Percentiles rank a stretch among this genome's conserved stretches.
phyloP scores from a whole-genome alignment of 2,888 invertebrate genomes.

The Tetragonisca angustula region DNA sequence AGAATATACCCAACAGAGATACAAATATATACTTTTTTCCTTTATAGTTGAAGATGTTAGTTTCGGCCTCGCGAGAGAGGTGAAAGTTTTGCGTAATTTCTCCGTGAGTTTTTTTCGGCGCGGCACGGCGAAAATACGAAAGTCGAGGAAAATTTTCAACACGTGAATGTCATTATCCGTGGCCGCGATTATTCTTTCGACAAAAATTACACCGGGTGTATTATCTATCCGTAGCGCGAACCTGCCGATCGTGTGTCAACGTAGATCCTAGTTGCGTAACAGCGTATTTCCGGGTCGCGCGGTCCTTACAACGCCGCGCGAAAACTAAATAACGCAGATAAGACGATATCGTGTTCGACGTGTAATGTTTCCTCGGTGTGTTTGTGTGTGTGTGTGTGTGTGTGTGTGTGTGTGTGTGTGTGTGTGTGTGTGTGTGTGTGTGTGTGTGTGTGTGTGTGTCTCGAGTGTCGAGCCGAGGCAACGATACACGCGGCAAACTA shows the following conservation, averaged over 20 bases:
- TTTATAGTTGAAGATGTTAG: no score
- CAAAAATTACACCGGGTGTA: not conserved
- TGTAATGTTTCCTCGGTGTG: slow-evolving; percentile 52
- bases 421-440: slow-evolving; percentile 10
- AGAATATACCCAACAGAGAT: no score
- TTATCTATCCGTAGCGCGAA: slow-evolving; percentile 5
- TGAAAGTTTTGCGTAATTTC: no score
- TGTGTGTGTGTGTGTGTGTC: slow-evolving; percentile 34
- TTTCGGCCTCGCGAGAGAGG: no score
- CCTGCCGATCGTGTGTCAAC: slow-evolving; percentile 35
- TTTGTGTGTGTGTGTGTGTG: no score
- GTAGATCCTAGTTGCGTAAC: slow-evolving; percentile 48
- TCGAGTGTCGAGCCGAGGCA: slow-evolving; percentile 37
- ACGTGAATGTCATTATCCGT: not conserved
- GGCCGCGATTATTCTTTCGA: not conserved
- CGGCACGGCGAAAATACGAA: not conserved
- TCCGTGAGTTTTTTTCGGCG: not conserved
- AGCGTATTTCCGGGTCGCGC: slow-evolving; percentile 50
- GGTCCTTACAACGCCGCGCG: slow-evolving; percentile 39
- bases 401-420: slow-evolving; percentile 24
- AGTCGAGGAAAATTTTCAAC: not conserved
- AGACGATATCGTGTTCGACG: slow-evolving; percentile 47
- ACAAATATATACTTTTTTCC: no score
- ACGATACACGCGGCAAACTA: slow-evolving; percentile 41
- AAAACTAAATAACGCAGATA: slow-evolving; percentile 57